These are phyloP conservation scores for Notodonta dromedarius DNA, from an alignment of 2,888 invertebrate genomes.

Conservation along the genomic window DNA sequence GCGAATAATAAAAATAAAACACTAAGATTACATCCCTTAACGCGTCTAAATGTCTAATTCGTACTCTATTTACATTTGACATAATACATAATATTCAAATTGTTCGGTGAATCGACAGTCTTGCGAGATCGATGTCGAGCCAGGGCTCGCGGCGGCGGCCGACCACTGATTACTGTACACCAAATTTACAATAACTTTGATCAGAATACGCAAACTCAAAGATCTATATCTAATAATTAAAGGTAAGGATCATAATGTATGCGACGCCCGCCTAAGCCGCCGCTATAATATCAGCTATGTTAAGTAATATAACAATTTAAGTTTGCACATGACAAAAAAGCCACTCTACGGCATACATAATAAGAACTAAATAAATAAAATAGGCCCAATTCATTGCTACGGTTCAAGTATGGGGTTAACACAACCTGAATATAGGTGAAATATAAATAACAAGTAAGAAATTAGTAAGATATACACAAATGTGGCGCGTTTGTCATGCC, in stretches of 20 bases:
- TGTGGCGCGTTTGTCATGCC: constrained; percentile 72
- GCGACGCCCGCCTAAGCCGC: constrained; percentile 79
- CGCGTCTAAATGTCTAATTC: constrained; percentile 75
- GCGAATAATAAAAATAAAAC: constrained; percentile 72
- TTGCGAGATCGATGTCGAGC: constrained; percentile 55
- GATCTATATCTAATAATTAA: constrained; percentile 75
- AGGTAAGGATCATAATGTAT: constrained; percentile 70
- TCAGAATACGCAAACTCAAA: constrained; percentile 80
- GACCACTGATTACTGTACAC: constrained; percentile 70
- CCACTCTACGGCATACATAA: constrained; percentile 53
- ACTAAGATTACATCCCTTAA: constrained; percentile 77
- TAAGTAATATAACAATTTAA: constrained; percentile 73
- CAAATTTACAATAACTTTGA: constrained; percentile 82
- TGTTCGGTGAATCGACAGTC: constrained; percentile 75
- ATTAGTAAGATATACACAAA: constrained; percentile 51
- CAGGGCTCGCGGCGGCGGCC: constrained; percentile 61
- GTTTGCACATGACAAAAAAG: constrained; percentile 74
- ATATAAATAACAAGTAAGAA: constrained; percentile 48
- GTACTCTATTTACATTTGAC: constrained; percentile 80
- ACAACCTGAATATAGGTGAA: constrained; percentile 55
- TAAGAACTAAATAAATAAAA: constrained; percentile 65
- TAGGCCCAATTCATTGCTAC: constrained; percentile 80
- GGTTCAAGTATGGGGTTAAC: constrained; percentile 70
- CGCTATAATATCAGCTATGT: constrained; percentile 79
- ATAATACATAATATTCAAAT: constrained; percentile 75